Percentiles rank a stretch among this genome's conserved stretches.
Evolutionary conservation across 2,113 vertebrate genomes (phyloP).

Genomic region (Grantiella picta): DNA sequence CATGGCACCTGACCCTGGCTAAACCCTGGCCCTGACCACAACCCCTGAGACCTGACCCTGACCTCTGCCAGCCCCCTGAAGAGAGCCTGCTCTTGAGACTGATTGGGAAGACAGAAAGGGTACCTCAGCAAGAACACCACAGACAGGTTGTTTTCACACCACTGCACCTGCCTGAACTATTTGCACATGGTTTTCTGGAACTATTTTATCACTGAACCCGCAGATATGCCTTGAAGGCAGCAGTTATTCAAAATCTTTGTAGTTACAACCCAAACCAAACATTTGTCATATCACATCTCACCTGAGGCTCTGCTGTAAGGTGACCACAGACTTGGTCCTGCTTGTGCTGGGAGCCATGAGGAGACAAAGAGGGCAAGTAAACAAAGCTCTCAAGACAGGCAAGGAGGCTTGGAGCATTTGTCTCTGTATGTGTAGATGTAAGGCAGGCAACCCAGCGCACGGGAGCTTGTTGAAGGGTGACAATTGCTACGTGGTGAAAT

Average conservation of each 20-base stretch:
- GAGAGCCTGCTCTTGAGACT: not conserved
- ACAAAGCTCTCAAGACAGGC: not conserved
- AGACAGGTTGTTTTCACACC: not conserved
- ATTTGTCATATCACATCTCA: not conserved
- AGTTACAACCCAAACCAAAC: not conserved
- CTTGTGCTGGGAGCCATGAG: not conserved
- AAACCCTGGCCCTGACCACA: no score
- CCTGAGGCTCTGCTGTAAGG: no score
- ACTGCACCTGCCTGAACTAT: not conserved
- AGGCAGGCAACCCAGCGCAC: not conserved
- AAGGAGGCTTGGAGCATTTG: no score
- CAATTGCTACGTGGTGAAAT: fast-evolving
- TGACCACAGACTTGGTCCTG: not conserved
- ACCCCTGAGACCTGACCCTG: not conserved
- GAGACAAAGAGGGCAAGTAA: not conserved
- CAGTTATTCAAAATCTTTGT: not conserved
- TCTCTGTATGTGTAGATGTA: not conserved
- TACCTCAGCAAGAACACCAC: not conserved
- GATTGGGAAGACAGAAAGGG: fast-evolving
- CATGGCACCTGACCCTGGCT: not conserved
- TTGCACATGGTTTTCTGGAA: not conserved
- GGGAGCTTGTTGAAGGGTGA: not conserved
- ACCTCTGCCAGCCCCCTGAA: not conserved
- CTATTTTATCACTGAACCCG: not conserved
- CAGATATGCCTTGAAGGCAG: not conserved